These are phyloP conservation scores for Lamprologus callipterus DNA, from an alignment of 2,113 vertebrate genomes.

Conservation along the genomic window DNA sequence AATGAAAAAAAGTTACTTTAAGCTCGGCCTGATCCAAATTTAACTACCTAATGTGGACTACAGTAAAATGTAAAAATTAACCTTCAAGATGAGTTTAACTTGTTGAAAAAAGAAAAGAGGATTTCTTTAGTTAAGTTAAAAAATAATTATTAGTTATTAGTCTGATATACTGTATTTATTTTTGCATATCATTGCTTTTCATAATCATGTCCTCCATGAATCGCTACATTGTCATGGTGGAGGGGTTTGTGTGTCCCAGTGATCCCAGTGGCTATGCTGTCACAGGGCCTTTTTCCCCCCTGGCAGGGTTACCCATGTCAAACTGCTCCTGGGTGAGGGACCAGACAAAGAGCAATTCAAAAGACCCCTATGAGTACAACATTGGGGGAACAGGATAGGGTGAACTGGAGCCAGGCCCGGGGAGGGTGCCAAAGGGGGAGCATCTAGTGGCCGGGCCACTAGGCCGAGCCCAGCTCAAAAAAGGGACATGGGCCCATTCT, in stretches of 20 bases:
- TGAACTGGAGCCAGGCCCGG: rapidly evolving
- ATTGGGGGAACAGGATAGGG: neutral
- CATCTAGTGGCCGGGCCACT: neutral
- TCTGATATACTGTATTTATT: neutral
- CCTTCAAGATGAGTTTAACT: neutral
- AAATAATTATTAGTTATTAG: neutral
- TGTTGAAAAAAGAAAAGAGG: neutral
- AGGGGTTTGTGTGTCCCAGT: neutral
- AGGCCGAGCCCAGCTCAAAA: neutral
- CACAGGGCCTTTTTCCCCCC: neutral
- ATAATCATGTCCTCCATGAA: neutral
- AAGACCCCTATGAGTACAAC: neutral
- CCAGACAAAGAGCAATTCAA: neutral
- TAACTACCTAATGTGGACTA: neutral
- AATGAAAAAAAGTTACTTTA: neutral
- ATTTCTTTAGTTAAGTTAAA: neutral
- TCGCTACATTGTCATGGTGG: neutral
- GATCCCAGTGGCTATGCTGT: neutral
- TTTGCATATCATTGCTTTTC: neutral
- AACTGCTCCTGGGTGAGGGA: neutral
- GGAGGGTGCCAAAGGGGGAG: neutral
- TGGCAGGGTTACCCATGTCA: neutral
- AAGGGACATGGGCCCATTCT: neutral
- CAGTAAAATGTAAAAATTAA: neutral
- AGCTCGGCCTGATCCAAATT: neutral